These are phyloP conservation scores for Nycticorax nycticorax DNA, from an alignment of 2,113 vertebrate species.

Conservation along the genomic window DNA sequence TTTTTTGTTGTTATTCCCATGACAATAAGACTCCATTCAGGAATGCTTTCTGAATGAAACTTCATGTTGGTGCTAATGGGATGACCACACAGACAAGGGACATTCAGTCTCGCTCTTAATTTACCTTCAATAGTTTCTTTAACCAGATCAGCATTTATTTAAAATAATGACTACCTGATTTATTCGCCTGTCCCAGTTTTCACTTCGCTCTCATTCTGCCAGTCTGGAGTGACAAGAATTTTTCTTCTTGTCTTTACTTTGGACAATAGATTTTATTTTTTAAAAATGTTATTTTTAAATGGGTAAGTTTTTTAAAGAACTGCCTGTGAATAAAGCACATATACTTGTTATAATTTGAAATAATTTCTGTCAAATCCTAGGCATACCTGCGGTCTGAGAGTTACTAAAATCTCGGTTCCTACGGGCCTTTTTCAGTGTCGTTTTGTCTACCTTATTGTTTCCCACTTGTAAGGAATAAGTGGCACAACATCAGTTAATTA, in stretches of 20 bases:
- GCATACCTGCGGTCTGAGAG: neutral
- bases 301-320: neutral
- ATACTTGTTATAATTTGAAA: neutral
- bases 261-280: slow-evolving; percentile 26
- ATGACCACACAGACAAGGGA: neutral
- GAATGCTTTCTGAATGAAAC: neutral
- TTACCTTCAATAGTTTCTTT: neutral
- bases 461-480: neutral
- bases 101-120: neutral
- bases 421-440: rapidly evolving
- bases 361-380: neutral
- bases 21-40: neutral
- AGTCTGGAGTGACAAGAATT: slow-evolving; percentile 19
- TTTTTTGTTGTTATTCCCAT: neutral
- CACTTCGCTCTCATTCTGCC: slow-evolving; percentile 54
- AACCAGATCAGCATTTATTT: slow-evolving; percentile 37
- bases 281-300: neutral
- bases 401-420: neutral
- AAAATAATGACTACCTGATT: slow-evolving; percentile 34
- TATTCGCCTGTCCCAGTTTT: slow-evolving; percentile 48
- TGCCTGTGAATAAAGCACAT: neutral
- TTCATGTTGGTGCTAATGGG: neutral
- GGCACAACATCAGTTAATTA: neutral
- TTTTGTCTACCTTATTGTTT: neutral
- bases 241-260: slow-evolving; percentile 25